Base-by-base conservation (phyloP, 2,888 invertebrate genomes). In the Megamerina dolium region DNA sequence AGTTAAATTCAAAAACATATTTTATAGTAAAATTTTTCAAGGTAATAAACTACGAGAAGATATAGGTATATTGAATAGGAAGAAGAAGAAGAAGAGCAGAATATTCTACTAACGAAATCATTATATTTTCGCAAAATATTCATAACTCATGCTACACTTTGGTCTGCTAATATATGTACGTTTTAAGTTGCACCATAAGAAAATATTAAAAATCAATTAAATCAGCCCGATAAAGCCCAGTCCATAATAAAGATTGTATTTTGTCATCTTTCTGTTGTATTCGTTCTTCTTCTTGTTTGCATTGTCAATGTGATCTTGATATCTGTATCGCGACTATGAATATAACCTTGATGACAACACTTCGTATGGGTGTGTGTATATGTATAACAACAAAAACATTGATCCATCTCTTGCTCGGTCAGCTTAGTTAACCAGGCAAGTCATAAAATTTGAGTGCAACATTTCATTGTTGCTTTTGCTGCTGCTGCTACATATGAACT, bases 91-190 rank as follows among this genome's bases (percentile, higher is more conserved):
- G n/a, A n/a, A n/a, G n/a, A n/a, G n/a, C n/a, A n/a, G n/a, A n/a
- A n/a, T n/a, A n/a, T n/a, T n/a, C n/a, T n/a, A n/a, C n/a, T n/a
- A n/a, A n/a, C n/a, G 46, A 46, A 48, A 56, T 52, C 60, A 60
- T 64, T 60, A 63, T 61, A 58, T 58, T 57, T 55, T 52, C 56
- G n/a, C 49, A 54, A 53, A 54, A 55, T 51, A 51, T 46, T 56
- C 60, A 64, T 63, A 61, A 62, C 56, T 61, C 56, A 58, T 48
- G 51, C 39, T 35, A 40, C 45, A 54, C 49, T 23, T 29, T 42
- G 33, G 20, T 19, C n/a, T n/a, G n/a, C n/a, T n/a, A n/a, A n/a
- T n/a, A n/a, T n/a, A n/a, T n/a, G n/a, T n/a, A n/a, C n/a, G n/a
- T n/a, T n/a, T n/a, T n/a, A n/a, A n/a, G 16, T 39, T 23, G 32